Evolutionary conservation across 2,797 vertebrate genomes (phyloP).

Genomic region (Anisognathus igniventris): DNA sequence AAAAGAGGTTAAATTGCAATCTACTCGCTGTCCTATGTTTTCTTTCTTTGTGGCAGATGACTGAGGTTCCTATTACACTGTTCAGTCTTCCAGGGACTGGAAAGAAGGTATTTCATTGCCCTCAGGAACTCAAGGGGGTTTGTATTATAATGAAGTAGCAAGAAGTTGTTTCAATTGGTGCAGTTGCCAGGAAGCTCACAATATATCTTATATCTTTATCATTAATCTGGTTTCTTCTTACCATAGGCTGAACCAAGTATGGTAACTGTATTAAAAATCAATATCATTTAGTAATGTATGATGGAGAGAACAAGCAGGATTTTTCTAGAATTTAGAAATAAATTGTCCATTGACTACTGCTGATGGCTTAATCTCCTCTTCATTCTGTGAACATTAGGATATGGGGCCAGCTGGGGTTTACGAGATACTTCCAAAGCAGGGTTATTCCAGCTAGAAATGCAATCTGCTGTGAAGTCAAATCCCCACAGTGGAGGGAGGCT

Average conservation of each 20-base stretch:
- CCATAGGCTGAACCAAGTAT: neutral
- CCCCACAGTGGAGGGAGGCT: neutral
- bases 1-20: neutral
- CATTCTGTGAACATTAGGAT: neutral
- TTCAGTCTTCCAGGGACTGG: neutral
- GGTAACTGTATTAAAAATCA: neutral
- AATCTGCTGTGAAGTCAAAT: neutral
- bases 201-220: neutral
- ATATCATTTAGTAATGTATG: neutral
- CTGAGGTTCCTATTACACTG: neutral
- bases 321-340: constrained; percentile 9
- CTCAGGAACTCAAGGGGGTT: neutral
- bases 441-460: constrained; percentile 19
- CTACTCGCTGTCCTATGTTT: neutral
- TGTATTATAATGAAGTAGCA: neutral
- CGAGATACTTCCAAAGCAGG: neutral
- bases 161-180: neutral
- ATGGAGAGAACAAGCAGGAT: neutral
- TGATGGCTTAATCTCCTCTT: neutral
- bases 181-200: neutral
- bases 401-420: neutral
- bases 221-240: neutral
- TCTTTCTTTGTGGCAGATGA: neutral
- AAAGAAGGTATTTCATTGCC: neutral
- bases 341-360: neutral